Conservation (phyloP, 2,113 vertebrate genomes). For the Chitala chitala region DNA sequence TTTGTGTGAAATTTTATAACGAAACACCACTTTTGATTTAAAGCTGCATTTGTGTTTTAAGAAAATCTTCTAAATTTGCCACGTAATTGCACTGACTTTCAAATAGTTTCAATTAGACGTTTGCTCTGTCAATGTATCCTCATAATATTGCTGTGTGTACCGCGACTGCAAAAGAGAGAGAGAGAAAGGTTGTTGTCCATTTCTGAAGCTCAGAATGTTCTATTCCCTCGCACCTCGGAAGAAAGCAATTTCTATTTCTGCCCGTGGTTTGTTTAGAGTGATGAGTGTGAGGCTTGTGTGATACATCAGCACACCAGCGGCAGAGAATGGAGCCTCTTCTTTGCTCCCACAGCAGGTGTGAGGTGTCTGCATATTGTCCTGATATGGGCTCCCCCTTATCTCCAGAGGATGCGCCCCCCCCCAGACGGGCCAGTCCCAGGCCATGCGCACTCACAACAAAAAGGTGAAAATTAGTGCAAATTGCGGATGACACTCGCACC, state of each 20-base stretch:
- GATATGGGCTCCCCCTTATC: constrained; percentile 43
- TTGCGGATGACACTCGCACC: constrained; percentile 61
- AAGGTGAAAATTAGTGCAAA: constrained; percentile 77
- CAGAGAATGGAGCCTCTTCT: constrained; percentile 65
- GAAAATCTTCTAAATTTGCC: too few species aligned
- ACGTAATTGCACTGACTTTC: too few species aligned
- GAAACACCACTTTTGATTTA: too few species aligned
- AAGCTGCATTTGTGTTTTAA: too few species aligned
- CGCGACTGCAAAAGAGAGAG: constrained; percentile 34
- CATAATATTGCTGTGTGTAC: constrained; percentile 18
- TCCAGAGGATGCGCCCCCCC: constrained; percentile 38
- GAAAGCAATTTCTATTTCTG: constrained; percentile 41
- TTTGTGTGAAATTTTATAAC: too few species aligned
- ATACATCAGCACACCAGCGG: constrained; percentile 60
- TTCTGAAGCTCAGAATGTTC: constrained; percentile 41
- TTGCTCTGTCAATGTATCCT: too few species aligned
- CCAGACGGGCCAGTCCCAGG: constrained; percentile 55
- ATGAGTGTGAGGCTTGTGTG: constrained; percentile 50
- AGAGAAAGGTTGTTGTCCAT: constrained; percentile 38
- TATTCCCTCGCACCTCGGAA: constrained; percentile 36
- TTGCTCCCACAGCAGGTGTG: constrained; percentile 64
- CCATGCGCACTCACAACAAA: constrained; percentile 64
- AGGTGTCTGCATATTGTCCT: constrained; percentile 64
- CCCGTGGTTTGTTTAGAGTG: constrained; percentile 58
- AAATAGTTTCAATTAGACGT: too few species aligned